Percentiles rank a stretch among this genome's conserved stretches.
phyloP scores from a whole-genome alignment of 2,888 invertebrate genomes.

The Heliconius aoede region DNA sequence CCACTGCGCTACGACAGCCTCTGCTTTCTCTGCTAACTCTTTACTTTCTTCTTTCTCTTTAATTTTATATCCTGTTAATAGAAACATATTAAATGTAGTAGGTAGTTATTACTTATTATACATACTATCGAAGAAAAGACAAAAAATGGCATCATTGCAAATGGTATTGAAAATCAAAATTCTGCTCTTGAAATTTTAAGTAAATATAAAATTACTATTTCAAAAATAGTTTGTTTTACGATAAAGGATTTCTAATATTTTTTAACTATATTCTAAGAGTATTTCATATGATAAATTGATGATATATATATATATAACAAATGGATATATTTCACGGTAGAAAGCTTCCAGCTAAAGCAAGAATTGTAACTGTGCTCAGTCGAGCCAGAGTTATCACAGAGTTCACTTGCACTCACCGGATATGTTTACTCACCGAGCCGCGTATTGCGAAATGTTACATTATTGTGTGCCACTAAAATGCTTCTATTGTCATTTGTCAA shows the following conservation, averaged over 20 bases:
- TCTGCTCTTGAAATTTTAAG: background rate
- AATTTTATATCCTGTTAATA: too few species aligned
- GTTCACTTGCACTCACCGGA: slow-evolving; percentile 35
- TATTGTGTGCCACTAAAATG: slow-evolving; percentile 31
- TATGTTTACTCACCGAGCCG: slow-evolving; percentile 31
- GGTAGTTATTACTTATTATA: too few species aligned
- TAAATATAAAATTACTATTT: background rate
- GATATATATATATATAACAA: background rate
- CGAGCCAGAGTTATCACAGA: slow-evolving; percentile 32
- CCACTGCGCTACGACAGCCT: too few species aligned
- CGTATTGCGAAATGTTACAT: slow-evolving; percentile 28
- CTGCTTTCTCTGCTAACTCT: too few species aligned
- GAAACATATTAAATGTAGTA: too few species aligned
- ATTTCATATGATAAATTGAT: background rate
- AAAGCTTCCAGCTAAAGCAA: slow-evolving; percentile 17
- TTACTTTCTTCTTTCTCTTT: too few species aligned
- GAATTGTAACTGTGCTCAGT: slow-evolving; percentile 27
- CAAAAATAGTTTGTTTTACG: background rate
- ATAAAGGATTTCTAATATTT: background rate
- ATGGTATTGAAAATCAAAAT: background rate
- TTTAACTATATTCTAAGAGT: background rate
- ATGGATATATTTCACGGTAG: slow-evolving; percentile 29
- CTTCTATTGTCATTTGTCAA: slow-evolving; percentile 49
- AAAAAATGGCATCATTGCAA: too few species aligned
- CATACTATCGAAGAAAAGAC: too few species aligned